phyloP scores from a whole-genome alignment of 2,888 invertebrate species.

The Agrochola macilenta region DNA sequence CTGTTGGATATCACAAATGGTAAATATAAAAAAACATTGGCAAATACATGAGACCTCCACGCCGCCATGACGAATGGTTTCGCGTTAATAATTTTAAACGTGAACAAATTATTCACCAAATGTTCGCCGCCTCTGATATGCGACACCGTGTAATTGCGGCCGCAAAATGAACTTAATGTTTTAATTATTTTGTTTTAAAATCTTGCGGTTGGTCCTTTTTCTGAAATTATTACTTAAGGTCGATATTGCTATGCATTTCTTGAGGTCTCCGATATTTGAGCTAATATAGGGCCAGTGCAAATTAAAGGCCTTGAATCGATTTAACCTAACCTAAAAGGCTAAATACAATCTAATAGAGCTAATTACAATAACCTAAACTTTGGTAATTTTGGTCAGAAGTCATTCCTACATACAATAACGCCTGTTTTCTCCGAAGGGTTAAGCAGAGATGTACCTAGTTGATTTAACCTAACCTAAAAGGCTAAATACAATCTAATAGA shows the following conservation, averaged over 20 bases:
- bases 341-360: too few species aligned
- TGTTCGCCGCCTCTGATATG: slow-evolving; percentile 79
- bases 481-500: too few species aligned
- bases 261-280: background rate
- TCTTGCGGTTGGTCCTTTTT: slow-evolving; percentile 19
- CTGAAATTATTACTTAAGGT: slow-evolving; percentile 1
- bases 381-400: background rate
- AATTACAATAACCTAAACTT: background rate
- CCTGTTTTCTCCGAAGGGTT: background rate
- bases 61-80: slow-evolving; percentile 69
- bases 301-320: background rate
- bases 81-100: slow-evolving; percentile 82
- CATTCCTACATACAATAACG: background rate
- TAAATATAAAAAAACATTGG: slow-evolving; percentile 47
- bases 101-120: slow-evolving; percentile 84
- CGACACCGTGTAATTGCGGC: slow-evolving; percentile 76
- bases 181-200: slow-evolving; percentile 63
- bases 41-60: slow-evolving; percentile 59
- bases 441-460: too few species aligned
- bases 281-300: background rate
- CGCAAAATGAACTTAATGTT: slow-evolving; percentile 49
- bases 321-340: too few species aligned
- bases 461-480: too few species aligned
- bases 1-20: slow-evolving; percentile 14
- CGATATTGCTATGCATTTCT: background rate